These are phyloP conservation scores for Morpho achilles DNA, from an alignment of 2,888 invertebrate genomes.

Conservation along the genomic window DNA sequence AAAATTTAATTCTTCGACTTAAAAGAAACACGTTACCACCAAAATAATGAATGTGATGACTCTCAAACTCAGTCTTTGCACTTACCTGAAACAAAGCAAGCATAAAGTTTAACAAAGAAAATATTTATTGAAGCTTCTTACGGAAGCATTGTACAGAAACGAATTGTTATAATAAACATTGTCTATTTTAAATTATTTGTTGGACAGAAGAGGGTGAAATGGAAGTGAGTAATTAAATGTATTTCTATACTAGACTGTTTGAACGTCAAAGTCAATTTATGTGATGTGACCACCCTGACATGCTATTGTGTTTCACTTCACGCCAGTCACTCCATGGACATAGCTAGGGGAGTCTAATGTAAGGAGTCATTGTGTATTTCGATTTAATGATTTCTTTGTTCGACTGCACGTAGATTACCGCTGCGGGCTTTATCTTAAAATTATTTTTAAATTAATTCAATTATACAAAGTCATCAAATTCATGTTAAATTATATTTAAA, in stretches of 20 bases:
- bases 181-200: slow-evolving; percentile 22
- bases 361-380: slow-evolving; percentile 47
- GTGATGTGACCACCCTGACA: slow-evolving; percentile 56
- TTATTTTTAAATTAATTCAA: not conserved
- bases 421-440: slow-evolving; percentile 1
- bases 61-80: slow-evolving; percentile 18
- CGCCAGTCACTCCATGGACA: slow-evolving; percentile 55
- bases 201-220: slow-evolving; percentile 39
- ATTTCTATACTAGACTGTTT: slow-evolving; percentile 48
- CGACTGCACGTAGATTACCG: slow-evolving; percentile 1
- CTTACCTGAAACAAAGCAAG: slow-evolving; percentile 67
- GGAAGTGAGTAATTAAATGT: slow-evolving; percentile 60
- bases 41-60: slow-evolving; percentile 4
- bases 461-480: too few species aligned
- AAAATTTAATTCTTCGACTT: too few species aligned
- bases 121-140: slow-evolving; percentile 19
- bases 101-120: slow-evolving; percentile 17
- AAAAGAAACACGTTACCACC: too few species aligned
- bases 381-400: slow-evolving; percentile 47
- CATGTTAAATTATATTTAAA: too few species aligned
- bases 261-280: slow-evolving; percentile 56
- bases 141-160: slow-evolving; percentile 6
- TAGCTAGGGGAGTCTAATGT: slow-evolving; percentile 52
- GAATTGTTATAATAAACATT: slow-evolving; percentile 19
- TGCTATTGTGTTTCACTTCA: slow-evolving; percentile 60